Evolutionary conservation across 2,888 invertebrate genomes (phyloP).

Genomic region (Congeria kusceri): DNA sequence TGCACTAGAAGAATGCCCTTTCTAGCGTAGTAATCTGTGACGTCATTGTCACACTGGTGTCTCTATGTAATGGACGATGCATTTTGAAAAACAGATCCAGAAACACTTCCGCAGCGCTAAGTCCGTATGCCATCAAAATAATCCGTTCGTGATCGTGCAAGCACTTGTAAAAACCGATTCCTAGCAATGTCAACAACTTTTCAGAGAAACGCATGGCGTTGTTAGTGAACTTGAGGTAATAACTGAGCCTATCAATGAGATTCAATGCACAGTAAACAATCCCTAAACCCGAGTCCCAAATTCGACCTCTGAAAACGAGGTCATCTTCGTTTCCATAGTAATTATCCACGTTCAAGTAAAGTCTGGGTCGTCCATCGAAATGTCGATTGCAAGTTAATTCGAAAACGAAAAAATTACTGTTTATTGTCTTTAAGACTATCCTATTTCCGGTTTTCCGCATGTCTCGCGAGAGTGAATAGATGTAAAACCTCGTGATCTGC

Average conservation of each 20-base stretch:
- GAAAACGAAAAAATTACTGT: slow-evolving; percentile 50
- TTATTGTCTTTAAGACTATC: slow-evolving; percentile 43
- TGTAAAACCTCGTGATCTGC: slow-evolving; percentile 55
- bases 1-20: slow-evolving; percentile 51
- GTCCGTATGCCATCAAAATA: slow-evolving; percentile 56
- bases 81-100: slow-evolving; percentile 44
- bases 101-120: slow-evolving; percentile 62
- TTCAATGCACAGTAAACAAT: slow-evolving; percentile 60
- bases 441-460: slow-evolving; percentile 44
- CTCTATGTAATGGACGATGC: slow-evolving; percentile 27
- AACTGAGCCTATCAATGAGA: slow-evolving; percentile 57
- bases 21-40: slow-evolving; percentile 54
- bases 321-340: slow-evolving; percentile 52
- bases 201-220: slow-evolving; percentile 56
- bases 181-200: slow-evolving; percentile 57
- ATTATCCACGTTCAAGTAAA: slow-evolving; percentile 46
- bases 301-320: slow-evolving; percentile 58
- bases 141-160: slow-evolving; percentile 58
- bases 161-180: slow-evolving; percentile 54
- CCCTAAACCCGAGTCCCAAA: slow-evolving; percentile 63
- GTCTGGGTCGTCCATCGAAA: slow-evolving; percentile 55
- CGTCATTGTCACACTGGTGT: too few relatives aligned
- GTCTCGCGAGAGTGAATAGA: slow-evolving; percentile 51
- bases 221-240: slow-evolving; percentile 54
- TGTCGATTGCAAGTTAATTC: slow-evolving; percentile 50